These are phyloP conservation scores for Tenualosa thibaudeaui DNA, from an alignment of 2,797 vertebrate genomes.

Conservation along the genomic window DNA sequence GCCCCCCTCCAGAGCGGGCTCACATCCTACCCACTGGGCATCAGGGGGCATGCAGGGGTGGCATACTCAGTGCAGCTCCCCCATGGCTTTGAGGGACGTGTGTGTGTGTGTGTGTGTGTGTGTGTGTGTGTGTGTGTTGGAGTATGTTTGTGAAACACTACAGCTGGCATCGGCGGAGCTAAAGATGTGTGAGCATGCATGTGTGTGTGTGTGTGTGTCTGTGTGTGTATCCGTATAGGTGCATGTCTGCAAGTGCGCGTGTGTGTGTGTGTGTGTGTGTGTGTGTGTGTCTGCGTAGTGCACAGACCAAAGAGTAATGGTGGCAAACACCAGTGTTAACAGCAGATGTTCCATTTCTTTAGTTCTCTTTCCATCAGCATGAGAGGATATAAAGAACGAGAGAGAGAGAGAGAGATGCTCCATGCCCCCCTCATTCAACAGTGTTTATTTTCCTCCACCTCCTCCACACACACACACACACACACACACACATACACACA, in stretches of 20 bases:
- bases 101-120: neutral
- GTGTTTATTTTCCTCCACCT: neutral
- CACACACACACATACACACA: neutral
- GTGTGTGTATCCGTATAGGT: too few relatives aligned
- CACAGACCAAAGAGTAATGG: too few relatives aligned
- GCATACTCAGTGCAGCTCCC: neutral
- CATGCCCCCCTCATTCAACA: neutral
- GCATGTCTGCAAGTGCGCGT: too few relatives aligned
- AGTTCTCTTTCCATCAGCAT: too few relatives aligned
- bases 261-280: too few relatives aligned
- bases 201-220: neutral
- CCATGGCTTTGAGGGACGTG: neutral
- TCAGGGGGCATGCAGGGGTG: neutral
- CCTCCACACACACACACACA: neutral
- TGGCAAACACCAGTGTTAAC: too few relatives aligned
- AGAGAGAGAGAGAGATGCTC: neutral
- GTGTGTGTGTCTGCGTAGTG: neutral
- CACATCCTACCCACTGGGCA: neutral
- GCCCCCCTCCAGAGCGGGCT: neutral
- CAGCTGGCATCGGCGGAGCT: too few relatives aligned
- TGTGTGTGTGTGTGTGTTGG: slow-evolving; percentile 1
- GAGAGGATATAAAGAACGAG: neutral
- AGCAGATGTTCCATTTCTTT: too few relatives aligned
- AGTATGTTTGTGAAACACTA: neutral
- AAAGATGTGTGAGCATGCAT: neutral